Percentiles rank a stretch among this genome's conserved stretches.
Evolutionary conservation across 2,113 vertebrate species (phyloP).

Genomic region (Phalacrocorax pelagicus): DNA sequence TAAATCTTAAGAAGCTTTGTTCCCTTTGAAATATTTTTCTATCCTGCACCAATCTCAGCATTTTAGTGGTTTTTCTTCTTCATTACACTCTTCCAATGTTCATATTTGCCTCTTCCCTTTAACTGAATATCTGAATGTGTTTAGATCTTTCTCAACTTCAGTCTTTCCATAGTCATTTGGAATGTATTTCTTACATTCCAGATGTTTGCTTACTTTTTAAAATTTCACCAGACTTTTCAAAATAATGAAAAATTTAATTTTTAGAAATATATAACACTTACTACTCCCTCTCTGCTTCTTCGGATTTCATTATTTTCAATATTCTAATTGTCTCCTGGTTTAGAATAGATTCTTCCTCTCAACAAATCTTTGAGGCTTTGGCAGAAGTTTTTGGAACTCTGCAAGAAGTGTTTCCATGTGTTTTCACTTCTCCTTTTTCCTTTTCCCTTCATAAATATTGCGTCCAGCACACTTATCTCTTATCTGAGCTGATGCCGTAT

Average conservation of each 20-base stretch:
- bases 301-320: background rate
- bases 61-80: background rate
- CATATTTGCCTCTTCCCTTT: background rate
- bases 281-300: background rate
- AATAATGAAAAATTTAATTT: background rate
- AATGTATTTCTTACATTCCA: background rate
- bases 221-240: background rate
- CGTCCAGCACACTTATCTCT: background rate
- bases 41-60: background rate
- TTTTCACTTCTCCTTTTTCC: background rate
- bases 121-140: background rate
- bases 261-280: background rate
- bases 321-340: background rate
- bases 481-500: background rate
- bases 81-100: background rate
- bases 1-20: background rate
- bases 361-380: background rate
- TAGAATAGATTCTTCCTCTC: background rate
- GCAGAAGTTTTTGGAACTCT: background rate
- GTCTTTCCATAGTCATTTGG: background rate
- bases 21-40: background rate
- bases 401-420: background rate
- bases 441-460: background rate
- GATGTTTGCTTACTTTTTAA: background rate
- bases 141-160: background rate